Evolutionary conservation across 2,797 vertebrate genomes (phyloP).

Genomic region (Megalops cyprinoides): DNA sequence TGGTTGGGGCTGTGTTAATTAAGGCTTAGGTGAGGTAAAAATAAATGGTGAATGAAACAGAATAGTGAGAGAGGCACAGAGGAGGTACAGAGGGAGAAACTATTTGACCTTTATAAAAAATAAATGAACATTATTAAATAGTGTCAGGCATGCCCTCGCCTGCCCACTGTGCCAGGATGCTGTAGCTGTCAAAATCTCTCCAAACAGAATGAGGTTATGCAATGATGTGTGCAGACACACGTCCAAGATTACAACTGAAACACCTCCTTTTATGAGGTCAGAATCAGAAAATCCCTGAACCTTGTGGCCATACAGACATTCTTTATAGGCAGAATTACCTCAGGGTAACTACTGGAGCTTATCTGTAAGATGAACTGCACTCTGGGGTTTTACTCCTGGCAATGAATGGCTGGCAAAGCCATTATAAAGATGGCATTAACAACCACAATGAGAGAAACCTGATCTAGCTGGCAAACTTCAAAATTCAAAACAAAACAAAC

Average conservation of each 20-base stretch:
- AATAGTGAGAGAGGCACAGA: slow-evolving; percentile 64
- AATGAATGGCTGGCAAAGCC: slow-evolving; percentile 36
- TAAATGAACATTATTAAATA: slow-evolving; percentile 31
- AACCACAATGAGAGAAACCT: slow-evolving; percentile 38
- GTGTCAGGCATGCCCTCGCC: slow-evolving; percentile 35
- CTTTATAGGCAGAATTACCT: background rate
- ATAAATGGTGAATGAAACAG: slow-evolving; percentile 65
- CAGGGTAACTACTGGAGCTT: background rate
- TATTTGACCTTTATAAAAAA: slow-evolving; percentile 19
- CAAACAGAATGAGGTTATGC: background rate
- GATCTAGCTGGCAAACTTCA: slow-evolving; percentile 42
- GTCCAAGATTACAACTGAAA: background rate
- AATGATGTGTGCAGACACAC: slow-evolving; percentile 12
- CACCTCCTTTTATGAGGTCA: background rate
- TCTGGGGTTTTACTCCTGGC: background rate
- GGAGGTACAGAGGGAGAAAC: slow-evolving; percentile 56
- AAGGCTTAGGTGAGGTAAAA: slow-evolving; percentile 74
- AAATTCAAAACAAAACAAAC: slow-evolving; percentile 53
- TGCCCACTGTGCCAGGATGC: slow-evolving; percentile 45
- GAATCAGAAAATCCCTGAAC: background rate
- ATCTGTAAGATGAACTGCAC: background rate
- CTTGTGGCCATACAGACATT: background rate
- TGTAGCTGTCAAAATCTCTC: slow-evolving; percentile 8
- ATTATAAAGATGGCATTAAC: slow-evolving; percentile 37
- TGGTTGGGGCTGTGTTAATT: slow-evolving; percentile 69